Base-by-base conservation (phyloP, 2,888 invertebrate species). In the Aricia artaxerxes region DNA sequence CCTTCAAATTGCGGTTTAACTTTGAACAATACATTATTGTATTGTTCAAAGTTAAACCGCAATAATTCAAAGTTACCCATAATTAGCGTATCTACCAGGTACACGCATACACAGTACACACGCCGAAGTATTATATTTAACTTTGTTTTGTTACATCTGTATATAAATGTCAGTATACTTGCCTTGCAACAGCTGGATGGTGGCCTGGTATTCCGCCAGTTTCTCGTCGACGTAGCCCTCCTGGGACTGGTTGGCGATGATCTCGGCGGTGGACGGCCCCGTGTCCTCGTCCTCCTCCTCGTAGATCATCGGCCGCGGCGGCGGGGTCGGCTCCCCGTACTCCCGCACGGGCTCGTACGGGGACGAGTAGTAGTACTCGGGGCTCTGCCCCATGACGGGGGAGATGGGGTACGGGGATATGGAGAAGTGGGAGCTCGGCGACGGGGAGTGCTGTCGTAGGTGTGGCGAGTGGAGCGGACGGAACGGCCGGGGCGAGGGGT, bases 151-250 rank as follows among this genome's bases (percentile, higher is more conserved):
- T 13, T 57, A 57, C 57, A 16, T 7, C 13, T 57, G 9, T 49
- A 3, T 57, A 57, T 57, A 16, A 57, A 57, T 57, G 11, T 3
- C 57, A 57, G 24, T 64, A 35, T 5, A 89, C 96, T 95, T 88
- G 97, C 98, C 97, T 96, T 98, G 98, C 86, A 98, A 94, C 89
- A 97, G 96, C 87, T 97, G 97, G 91, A 98, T 98, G 57, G 98
- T 98, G 82, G 97, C 97, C 92, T 98, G 98, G 90, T 98, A 98
- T 94, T 98, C 98, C 78, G 98, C 98, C 86, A 98, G 95, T 91
- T 98, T 97, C 92, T 98, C 98, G 89, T 98, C 98, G 83, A 98
- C 96, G 90, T 98, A 98, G 92, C 98, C 98, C 92, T 98, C 98
- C 94, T 98, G 98, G 81, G 98, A 98, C 93, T 98, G 98, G 89